Percentiles rank a stretch among this genome's conserved stretches.
Evolutionary conservation across 2,113 vertebrate genomes (phyloP).

Genomic region (Oreotrochilus melanogaster): DNA sequence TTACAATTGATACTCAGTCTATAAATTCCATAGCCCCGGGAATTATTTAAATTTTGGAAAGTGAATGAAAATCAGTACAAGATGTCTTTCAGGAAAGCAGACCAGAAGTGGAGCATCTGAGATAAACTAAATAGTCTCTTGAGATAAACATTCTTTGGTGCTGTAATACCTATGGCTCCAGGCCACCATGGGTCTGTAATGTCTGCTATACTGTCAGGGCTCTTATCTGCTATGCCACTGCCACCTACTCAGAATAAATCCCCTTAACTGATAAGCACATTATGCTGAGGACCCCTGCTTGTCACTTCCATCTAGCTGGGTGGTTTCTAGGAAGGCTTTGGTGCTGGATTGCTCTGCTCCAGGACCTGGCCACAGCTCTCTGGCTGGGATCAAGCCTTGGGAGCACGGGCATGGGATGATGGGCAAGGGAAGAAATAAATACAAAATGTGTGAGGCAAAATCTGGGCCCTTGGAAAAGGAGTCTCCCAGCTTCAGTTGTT

Average conservation of each 20-base stretch:
- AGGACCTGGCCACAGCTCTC: neutral
- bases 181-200: conserved; percentile 19
- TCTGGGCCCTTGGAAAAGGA: accelerated
- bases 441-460: neutral
- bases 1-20: conserved; percentile 40
- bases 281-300: conserved; percentile 27
- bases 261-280: conserved; percentile 66
- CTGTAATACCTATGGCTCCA: conserved; percentile 71
- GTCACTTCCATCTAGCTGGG: conserved; percentile 43
- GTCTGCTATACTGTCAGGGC: neutral
- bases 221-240: conserved; percentile 57
- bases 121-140: conserved; percentile 76
- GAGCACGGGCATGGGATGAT: neutral
- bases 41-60: conserved; percentile 70
- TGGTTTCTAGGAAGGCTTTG: neutral
- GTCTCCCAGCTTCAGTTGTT: neutral
- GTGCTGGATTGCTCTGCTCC: neutral
- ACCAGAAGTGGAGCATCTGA: conserved; percentile 52
- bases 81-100: conserved; percentile 58
- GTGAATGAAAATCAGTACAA: conserved; percentile 70
- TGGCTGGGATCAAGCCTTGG: neutral
- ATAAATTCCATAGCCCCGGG: conserved; percentile 58
- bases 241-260: conserved; percentile 62
- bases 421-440: accelerated
- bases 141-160: conserved; percentile 74